These are phyloP conservation scores for Eira barbara DNA, from an alignment of 2,113 vertebrate species.

Conservation along the genomic window DNA sequence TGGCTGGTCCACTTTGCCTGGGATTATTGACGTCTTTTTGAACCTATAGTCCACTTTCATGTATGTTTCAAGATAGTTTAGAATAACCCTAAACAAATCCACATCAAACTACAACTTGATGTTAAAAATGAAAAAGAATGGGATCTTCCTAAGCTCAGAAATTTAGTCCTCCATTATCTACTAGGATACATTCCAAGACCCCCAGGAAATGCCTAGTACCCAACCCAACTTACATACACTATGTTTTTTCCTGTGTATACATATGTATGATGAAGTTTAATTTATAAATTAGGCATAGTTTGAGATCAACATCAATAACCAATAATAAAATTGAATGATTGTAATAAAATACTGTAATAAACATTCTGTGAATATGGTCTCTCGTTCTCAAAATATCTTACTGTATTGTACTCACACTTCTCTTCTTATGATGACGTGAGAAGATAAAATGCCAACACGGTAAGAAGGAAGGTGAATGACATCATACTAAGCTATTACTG, in stretches of 20 bases:
- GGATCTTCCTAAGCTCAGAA: background rate
- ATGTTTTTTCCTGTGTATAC: background rate
- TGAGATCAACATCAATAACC: background rate
- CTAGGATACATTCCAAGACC: background rate
- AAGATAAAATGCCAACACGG: background rate
- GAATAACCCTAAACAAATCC: background rate
- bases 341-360: background rate
- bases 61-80: background rate
- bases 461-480: background rate
- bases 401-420: background rate
- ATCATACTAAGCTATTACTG: background rate
- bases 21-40: background rate
- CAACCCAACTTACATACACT: background rate
- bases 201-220: background rate
- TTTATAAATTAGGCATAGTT: background rate
- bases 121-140: constrained; percentile 39
- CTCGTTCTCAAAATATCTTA: background rate
- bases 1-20: background rate
- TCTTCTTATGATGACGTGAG: background rate
- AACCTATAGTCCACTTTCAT: background rate
- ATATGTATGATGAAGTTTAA: background rate
- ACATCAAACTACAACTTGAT: background rate
- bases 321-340: background rate
- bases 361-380: background rate
- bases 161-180: background rate